Evolutionary conservation across 2,113 vertebrate species (phyloP).

Genomic region (Caracal caracal): DNA sequence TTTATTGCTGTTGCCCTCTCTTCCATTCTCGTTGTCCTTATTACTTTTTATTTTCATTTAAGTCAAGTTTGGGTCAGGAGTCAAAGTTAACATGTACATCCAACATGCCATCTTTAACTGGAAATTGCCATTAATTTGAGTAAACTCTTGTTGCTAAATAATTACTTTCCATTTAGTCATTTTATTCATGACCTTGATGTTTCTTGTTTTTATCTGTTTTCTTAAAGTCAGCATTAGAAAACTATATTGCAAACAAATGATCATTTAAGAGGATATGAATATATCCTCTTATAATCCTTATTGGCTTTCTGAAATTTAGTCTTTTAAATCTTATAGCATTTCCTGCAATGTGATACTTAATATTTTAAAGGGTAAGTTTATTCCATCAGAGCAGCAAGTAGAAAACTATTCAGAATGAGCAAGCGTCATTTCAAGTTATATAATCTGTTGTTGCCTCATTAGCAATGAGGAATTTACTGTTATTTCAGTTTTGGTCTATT

Average conservation of each 20-base stretch:
- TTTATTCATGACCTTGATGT: constrained; percentile 36
- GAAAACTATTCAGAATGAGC: neutral
- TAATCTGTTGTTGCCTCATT: neutral
- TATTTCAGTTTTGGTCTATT: neutral
- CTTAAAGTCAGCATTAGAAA: neutral
- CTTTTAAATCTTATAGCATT: neutral
- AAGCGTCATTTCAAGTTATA: neutral
- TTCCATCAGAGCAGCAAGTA: neutral
- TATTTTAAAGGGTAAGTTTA: neutral
- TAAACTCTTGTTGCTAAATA: constrained; percentile 13
- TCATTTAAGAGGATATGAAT: neutral
- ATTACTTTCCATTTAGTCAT: constrained; percentile 11
- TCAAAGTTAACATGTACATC: neutral
- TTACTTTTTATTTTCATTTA: constrained; percentile 36
- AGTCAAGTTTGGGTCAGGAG: neutral
- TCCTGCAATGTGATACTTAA: neutral
- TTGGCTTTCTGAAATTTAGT: neutral
- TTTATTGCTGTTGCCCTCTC: neutral
- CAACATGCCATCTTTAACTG: neutral
- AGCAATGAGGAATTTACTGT: neutral
- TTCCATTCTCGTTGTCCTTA: neutral
- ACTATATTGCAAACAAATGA: neutral
- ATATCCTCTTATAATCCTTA: constrained; percentile 7
- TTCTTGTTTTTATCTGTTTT: constrained; percentile 27
- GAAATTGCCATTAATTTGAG: constrained; percentile 25